Conservation (phyloP, 2,888 invertebrate species). For the Linnaemya vulpina region DNA sequence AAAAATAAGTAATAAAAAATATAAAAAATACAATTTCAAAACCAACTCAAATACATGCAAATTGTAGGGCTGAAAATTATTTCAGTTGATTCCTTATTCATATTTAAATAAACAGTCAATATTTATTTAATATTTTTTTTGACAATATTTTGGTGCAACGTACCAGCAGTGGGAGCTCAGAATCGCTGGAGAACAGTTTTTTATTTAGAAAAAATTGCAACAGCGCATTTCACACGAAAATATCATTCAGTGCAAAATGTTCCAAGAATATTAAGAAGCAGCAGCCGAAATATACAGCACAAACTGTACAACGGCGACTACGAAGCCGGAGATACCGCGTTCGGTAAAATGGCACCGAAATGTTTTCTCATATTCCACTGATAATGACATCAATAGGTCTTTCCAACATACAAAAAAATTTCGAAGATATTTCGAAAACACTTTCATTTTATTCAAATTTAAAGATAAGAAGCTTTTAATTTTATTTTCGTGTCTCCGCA, state of each 20-base stretch:
- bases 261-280: conserved; percentile 34
- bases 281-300: background rate
- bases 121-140: conserved; percentile 30
- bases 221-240: conserved; percentile 21
- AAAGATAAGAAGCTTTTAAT: too few relatives aligned
- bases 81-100: conserved; percentile 15
- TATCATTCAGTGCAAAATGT: conserved; percentile 18
- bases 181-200: background rate
- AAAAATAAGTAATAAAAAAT: background rate
- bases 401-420: too few relatives aligned
- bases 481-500: too few relatives aligned
- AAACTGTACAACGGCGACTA: too few relatives aligned
- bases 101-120: conserved; percentile 43
- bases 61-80: background rate
- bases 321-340: too few relatives aligned
- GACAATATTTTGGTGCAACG: conserved; percentile 29
- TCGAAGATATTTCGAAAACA: too few relatives aligned
- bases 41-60: background rate
- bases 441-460: too few relatives aligned
- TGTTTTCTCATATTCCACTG: too few relatives aligned
- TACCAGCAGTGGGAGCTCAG: background rate
- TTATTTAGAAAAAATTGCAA: background rate
- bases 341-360: too few relatives aligned
- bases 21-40: background rate
- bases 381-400: too few relatives aligned